Evolutionary conservation across 2,113 vertebrate genomes (phyloP), one percentile per base, ranked within the genome.

Genomic region (Perca flavescens): DNA sequence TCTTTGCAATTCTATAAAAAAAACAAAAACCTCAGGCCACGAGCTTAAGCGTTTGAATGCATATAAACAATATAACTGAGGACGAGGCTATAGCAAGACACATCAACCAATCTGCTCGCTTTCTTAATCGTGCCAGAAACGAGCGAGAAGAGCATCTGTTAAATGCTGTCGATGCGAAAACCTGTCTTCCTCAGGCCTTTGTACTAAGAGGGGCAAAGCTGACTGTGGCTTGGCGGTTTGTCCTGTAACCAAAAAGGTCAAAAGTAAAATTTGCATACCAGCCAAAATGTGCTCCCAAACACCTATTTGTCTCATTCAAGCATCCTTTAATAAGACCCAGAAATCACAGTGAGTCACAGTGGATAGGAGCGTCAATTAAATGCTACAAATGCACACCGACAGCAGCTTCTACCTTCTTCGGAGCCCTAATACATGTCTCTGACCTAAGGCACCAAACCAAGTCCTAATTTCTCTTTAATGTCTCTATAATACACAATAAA

Each of bases 21-120:
- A 25, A 25, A 25, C n/a, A 25, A 25, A 43, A 88, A 65, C 77
- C 73, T 83, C 52, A 52, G 82, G 80, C 80, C 70, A 77, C 49
- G 61, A 64, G 81, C 76, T 71, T 61, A 47, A 86, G 78, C 69
- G 50, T 84, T 88, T 79, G 83, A 89, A 88, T 76, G 82, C 89
- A 91, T 66, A 90, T 31, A 82, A 93, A 82, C 75, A 85, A 71
- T 88, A 86, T 75, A 79, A 83, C 40, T 50, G 62, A 11, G 46
- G 67, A 78, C 40, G 67, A 89, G 60, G 82, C 75, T 88, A 86
- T 52, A 21, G 54, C 11, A 62, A 77, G 70, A 72, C 67, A 67
- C 81, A 88, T 62, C 85, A 87, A 79, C 77, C 88, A 83, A 92
- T 88, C 89, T 91, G 78, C 84, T 86, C 77, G 11, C 79, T 73